A percentile compares a stretch with the other conserved stretches of the same genome.
Evolutionary conservation across 2,888 invertebrate species (phyloP).

Genomic region (Malthinus flaveolus): DNA sequence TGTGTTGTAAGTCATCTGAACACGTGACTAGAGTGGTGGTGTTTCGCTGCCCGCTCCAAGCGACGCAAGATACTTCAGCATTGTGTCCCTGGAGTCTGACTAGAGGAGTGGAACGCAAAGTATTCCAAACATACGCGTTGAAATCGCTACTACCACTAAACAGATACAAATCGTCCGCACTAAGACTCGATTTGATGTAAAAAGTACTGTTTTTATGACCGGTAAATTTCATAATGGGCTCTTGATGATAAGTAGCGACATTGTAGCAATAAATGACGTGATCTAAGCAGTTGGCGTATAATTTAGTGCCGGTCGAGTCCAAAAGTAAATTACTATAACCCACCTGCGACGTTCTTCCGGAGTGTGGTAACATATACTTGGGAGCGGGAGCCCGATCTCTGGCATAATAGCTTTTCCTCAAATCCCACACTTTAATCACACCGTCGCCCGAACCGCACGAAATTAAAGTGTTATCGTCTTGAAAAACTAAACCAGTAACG

Average conservation of each 20-base stretch:
- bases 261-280: constrained; percentile 85
- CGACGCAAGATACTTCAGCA: constrained; percentile 86
- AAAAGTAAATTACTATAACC: constrained; percentile 80
- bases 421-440: constrained; percentile 81
- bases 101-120: constrained; percentile 66
- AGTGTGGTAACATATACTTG: constrained; percentile 72
- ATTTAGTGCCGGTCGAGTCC: constrained; percentile 66
- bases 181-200: constrained; percentile 82
- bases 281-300: constrained; percentile 89
- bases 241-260: constrained; percentile 66
- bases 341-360: constrained; percentile 69
- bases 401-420: constrained; percentile 76
- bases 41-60: constrained; percentile 69
- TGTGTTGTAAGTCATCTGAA: constrained; percentile 80
- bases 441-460: constrained; percentile 90
- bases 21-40: constrained; percentile 73
- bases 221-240: constrained; percentile 66
- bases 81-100: constrained; percentile 74
- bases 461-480: constrained; percentile 75
- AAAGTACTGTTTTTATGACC: constrained; percentile 82
- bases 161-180: constrained; percentile 79
- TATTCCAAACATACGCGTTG: constrained; percentile 85
- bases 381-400: constrained; percentile 72
- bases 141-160: constrained; percentile 89
- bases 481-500: constrained; percentile 83